Evolutionary conservation across 1,140 invertebrate genomes (phyloP).

Genomic region (Lepidostoma basale): DNA sequence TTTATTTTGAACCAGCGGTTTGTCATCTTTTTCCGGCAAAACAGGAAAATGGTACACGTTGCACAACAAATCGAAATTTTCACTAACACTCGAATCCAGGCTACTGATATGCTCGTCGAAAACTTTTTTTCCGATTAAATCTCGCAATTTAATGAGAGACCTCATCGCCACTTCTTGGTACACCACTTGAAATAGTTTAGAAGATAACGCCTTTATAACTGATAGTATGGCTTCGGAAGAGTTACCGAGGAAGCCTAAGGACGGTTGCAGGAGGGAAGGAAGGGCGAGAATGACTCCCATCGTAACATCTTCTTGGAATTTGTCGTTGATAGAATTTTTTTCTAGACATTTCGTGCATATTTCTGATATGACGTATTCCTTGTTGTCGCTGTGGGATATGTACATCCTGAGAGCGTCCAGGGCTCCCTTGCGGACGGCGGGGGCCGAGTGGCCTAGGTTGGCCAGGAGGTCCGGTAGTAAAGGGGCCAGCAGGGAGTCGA

Average conservation of each 20-base stretch:
- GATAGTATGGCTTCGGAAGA: conserved; percentile 54
- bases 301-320: conserved; percentile 66
- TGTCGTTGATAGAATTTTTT: conserved; percentile 60
- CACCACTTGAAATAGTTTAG: conserved; percentile 68
- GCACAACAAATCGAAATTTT: conserved; percentile 71
- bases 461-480: conserved; percentile 71
- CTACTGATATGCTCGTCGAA: conserved; percentile 63
- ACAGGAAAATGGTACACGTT: conserved; percentile 63
- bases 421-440: conserved; percentile 76
- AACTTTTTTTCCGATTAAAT: conserved; percentile 67
- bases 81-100: conserved; percentile 62
- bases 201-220: conserved; percentile 65
- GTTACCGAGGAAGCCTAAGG: conserved; percentile 55
- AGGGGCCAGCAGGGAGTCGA: conserved; percentile 65
- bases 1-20: not conserved
- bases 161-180: conserved; percentile 73
- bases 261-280: conserved; percentile 66
- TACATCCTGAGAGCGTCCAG: conserved; percentile 73
- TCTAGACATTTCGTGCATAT: conserved; percentile 71
- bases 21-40: conserved; percentile 48
- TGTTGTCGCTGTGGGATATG: conserved; percentile 64
- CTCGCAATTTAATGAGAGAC: conserved; percentile 69
- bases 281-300: conserved; percentile 71
- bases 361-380: conserved; percentile 64
- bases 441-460: conserved; percentile 76